Conservation (phyloP, 2,797 vertebrate genomes). For the Typhlichthys subterraneus region DNA sequence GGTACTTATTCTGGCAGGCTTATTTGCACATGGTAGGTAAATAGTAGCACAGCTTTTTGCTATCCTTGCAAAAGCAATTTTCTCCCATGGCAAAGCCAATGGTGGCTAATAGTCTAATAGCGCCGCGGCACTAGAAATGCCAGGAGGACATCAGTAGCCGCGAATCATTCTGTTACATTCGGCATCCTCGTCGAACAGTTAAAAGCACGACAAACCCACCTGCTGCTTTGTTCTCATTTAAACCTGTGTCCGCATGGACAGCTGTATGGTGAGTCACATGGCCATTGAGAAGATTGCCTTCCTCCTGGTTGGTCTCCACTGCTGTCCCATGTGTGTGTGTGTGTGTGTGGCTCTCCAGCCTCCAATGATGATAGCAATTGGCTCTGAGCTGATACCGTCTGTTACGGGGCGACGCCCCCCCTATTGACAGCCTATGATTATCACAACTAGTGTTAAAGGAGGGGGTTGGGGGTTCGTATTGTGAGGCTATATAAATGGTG, state of each 20-base stretch:
- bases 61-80: neutral
- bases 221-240: slow-evolving; percentile 16
- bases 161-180: slow-evolving; percentile 28
- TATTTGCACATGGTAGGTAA: too few relatives aligned
- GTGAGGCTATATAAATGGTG: too few relatives aligned
- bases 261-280: slow-evolving; percentile 59
- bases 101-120: slow-evolving; percentile 18
- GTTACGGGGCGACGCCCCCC: slow-evolving; percentile 43
- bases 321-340: slow-evolving; percentile 35
- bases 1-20: too few relatives aligned
- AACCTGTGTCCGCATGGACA: slow-evolving; percentile 38
- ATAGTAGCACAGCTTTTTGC: too few relatives aligned
- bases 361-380: slow-evolving; percentile 55
- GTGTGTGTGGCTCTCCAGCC: slow-evolving; percentile 35
- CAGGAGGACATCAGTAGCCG: slow-evolving; percentile 20
- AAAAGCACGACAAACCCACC: slow-evolving; percentile 31
- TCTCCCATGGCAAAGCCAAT: neutral
- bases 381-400: slow-evolving; percentile 60
- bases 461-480: too few relatives aligned
- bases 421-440: slow-evolving; percentile 61
- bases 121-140: neutral
- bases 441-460: slow-evolving; percentile 32
- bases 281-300: slow-evolving; percentile 41
- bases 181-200: slow-evolving; percentile 32
- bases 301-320: slow-evolving; percentile 40